Percentiles rank a stretch among this genome's conserved stretches.
These are phyloP conservation scores for Ornithorhynchus anatinus DNA, from an alignment of 2,113 vertebrate genomes.

Conservation along the genomic window DNA sequence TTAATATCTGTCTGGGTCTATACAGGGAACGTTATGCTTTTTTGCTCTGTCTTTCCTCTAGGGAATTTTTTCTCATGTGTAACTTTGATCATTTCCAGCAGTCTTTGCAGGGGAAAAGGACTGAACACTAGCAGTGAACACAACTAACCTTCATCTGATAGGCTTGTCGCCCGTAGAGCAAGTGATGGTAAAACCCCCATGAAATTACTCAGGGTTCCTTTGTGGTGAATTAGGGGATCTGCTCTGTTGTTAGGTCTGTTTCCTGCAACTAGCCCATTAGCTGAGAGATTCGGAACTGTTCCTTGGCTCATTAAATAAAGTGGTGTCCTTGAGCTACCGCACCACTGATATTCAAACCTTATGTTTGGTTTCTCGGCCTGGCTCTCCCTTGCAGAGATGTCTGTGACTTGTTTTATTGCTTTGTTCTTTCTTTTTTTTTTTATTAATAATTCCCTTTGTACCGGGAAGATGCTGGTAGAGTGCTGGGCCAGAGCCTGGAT, in stretches of 20 bases:
- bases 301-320: too few relatives aligned
- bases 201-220: background rate
- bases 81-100: background rate
- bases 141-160: background rate
- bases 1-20: too few relatives aligned
- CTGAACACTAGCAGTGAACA: background rate
- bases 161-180: background rate
- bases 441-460: too few relatives aligned
- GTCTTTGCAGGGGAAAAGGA: background rate
- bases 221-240: background rate
- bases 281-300: background rate
- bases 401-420: rapidly evolving
- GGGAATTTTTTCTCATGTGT: background rate
- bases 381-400: background rate
- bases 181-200: background rate
- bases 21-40: rapidly evolving
- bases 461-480: too few relatives aligned
- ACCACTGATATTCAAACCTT: rapidly evolving
- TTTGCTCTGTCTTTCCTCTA: background rate
- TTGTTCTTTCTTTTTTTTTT: too few relatives aligned
- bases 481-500: too few relatives aligned
- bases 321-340: background rate
- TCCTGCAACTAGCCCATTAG: background rate
- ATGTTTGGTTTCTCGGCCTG: background rate
- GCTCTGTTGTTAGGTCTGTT: background rate